Evolutionary conservation across 2,797 vertebrate species (phyloP).

Genomic region (Cynodonichthys magdalenae): DNA sequence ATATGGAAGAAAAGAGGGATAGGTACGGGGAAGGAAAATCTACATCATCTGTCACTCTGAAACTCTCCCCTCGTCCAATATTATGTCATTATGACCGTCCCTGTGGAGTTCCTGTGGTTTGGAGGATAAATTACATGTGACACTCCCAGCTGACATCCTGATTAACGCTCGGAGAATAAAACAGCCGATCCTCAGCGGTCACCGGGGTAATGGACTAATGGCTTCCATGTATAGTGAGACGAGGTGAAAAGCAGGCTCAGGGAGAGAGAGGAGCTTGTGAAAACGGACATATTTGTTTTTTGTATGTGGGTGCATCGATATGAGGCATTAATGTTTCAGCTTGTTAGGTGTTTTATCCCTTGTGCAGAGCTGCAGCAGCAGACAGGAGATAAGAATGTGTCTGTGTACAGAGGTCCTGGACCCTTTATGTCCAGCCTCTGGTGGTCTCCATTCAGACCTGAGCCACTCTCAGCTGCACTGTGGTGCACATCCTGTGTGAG

Average conservation of each 20-base stretch:
- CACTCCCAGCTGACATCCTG: conserved; percentile 74
- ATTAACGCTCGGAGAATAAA: conserved; percentile 72
- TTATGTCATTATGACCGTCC: conserved; percentile 70
- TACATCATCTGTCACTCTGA: conserved; percentile 63
- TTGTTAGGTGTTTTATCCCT: conserved; percentile 9
- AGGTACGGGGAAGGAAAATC: conserved; percentile 47
- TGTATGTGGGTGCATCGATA: conserved; percentile 3
- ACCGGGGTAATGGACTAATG: conserved; percentile 60
- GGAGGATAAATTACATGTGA: conserved; percentile 73
- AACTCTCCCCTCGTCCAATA: conserved; percentile 58
- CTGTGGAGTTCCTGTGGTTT: conserved; percentile 68
- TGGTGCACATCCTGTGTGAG: conserved; percentile 22
- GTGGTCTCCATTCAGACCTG: conserved; percentile 36
- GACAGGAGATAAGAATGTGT: background rate
- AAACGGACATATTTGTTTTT: background rate
- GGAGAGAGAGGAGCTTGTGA: background rate
- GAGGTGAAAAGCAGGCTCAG: conserved; percentile 22
- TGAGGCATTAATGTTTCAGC: conserved; percentile 13
- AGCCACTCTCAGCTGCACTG: conserved; percentile 49
- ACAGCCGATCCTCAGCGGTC: conserved; percentile 61
- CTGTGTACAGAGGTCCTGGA: background rate
- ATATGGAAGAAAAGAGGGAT: conserved; percentile 39
- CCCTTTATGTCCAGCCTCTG: conserved; percentile 32
- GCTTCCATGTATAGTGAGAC: conserved; percentile 65
- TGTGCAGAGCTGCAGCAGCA: background rate